These are phyloP conservation scores for Sebastes dallii DNA, from an alignment of 2,797 vertebrate species.

Conservation along the genomic window DNA sequence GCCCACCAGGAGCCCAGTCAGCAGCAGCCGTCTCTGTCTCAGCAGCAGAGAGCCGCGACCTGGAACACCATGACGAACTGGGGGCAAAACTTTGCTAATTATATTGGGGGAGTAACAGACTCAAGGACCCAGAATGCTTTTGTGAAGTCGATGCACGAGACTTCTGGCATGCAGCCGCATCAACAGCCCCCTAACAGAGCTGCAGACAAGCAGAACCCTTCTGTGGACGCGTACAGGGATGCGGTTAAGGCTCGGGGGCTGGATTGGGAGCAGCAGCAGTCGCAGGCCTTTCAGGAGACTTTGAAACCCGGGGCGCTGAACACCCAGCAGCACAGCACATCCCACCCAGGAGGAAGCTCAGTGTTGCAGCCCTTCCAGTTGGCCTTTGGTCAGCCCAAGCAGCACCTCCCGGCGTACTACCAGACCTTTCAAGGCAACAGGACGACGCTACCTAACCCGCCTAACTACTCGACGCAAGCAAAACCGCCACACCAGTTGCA, in stretches of 20 bases:
- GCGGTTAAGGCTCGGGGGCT: constrained; percentile 61
- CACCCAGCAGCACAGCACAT: constrained; percentile 79
- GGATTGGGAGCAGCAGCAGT: constrained; percentile 79
- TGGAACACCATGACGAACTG: constrained; percentile 87
- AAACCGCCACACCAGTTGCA: constrained; percentile 84
- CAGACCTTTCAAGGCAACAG: constrained; percentile 90
- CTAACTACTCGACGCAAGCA: constrained; percentile 79
- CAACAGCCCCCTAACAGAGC: constrained; percentile 77
- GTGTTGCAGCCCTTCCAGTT: constrained; percentile 95
- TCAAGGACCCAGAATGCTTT: constrained; percentile 74
- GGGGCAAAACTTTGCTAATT: constrained; percentile 85
- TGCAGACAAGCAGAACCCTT: constrained; percentile 82
- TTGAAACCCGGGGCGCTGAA: constrained; percentile 83
- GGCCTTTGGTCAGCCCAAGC: constrained; percentile 95
- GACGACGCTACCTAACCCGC: constrained; percentile 85
- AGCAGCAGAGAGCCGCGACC: constrained; percentile 81
- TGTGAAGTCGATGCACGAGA: constrained; percentile 72
- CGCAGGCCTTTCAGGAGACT: constrained; percentile 81
- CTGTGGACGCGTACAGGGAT: constrained; percentile 73
- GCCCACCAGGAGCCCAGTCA: constrained; percentile 81
- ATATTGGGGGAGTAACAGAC: constrained; percentile 77
- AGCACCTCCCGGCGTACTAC: constrained; percentile 85
- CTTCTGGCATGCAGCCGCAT: constrained; percentile 59
- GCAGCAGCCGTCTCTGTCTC: constrained; percentile 78
- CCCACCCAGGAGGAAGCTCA: constrained; percentile 78